A percentile compares a stretch with the other conserved stretches of the same genome.
Conservation (phyloP, 2,888 invertebrate genomes). For the Pristionchus arcanus region DNA sequence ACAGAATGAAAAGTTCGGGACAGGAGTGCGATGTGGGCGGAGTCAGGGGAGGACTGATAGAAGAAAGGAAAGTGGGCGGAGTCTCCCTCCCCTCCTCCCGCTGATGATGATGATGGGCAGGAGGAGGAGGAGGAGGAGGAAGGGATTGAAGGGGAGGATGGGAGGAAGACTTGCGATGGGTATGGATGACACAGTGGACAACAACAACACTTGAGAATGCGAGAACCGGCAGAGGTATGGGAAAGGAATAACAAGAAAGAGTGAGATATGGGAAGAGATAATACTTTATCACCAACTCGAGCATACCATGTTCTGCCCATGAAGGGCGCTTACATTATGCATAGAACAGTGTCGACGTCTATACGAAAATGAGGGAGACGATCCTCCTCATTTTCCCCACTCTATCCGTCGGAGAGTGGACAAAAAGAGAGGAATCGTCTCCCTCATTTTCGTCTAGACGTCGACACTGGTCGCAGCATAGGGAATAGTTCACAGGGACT, state of each 20-base stretch:
- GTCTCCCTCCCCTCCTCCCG: neutral
- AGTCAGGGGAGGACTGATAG: slow-evolving; percentile 40
- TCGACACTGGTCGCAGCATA: too few relatives aligned
- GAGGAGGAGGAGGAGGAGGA: neutral
- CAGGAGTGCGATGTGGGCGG: slow-evolving; percentile 1
- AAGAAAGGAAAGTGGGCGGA: slow-evolving; percentile 37
- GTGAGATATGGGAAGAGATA: neutral
- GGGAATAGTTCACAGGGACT: neutral
- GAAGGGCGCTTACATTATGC: neutral
- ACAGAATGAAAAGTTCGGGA: slow-evolving; percentile 13
- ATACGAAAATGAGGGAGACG: too few relatives aligned
- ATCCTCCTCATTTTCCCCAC: too few relatives aligned
- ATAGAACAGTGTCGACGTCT: too few relatives aligned
- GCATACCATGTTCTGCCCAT: neutral
- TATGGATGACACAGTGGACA: neutral
- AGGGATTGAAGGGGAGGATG: neutral
- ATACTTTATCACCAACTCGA: slow-evolving; percentile 46
- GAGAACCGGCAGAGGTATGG: neutral
- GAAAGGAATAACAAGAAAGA: neutral
- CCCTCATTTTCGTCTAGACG: too few relatives aligned
- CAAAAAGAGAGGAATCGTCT: too few relatives aligned
- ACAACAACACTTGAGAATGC: slow-evolving; percentile 26
- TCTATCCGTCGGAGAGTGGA: too few relatives aligned
- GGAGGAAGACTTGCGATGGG: neutral
- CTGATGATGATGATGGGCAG: neutral